These are phyloP conservation scores for Bos indicus DNA, from an alignment of 2,113 vertebrate species.

Conservation along the genomic window DNA sequence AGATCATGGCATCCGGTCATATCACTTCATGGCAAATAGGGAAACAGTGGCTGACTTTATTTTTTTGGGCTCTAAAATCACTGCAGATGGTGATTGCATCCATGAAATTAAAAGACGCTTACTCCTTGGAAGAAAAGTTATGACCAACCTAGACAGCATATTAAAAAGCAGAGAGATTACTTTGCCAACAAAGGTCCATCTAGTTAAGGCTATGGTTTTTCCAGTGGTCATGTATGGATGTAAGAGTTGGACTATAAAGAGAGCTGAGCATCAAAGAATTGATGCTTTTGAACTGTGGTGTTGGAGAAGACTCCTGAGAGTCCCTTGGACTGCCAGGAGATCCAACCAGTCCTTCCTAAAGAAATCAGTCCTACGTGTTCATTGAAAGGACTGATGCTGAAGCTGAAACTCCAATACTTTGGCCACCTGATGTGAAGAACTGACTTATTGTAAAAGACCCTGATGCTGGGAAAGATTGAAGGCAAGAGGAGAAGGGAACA, in stretches of 20 bases:
- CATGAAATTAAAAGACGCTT: background rate
- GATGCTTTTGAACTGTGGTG: background rate
- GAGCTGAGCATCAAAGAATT: fast-evolving
- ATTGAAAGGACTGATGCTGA: background rate
- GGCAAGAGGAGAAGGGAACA: fast-evolving
- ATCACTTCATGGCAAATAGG: background rate
- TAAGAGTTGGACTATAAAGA: background rate
- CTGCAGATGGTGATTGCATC: background rate
- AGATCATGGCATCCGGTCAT: fast-evolving
- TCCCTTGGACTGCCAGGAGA: background rate
- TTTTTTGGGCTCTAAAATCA: fast-evolving
- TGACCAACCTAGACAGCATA: background rate
- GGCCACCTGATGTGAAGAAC: background rate
- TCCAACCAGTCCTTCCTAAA: background rate
- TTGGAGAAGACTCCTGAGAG: background rate
- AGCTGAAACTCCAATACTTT: background rate
- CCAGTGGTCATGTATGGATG: background rate
- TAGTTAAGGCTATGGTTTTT: background rate
- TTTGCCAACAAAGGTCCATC: background rate
- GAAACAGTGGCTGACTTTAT: background rate
- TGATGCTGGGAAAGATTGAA: background rate
- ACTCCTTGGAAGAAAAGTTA: background rate
- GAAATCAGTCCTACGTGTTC: background rate
- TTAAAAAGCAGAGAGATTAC: background rate
- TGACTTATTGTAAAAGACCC: background rate